A percentile compares a stretch with the other conserved stretches of the same genome.
Evolutionary conservation across 2,797 vertebrate genomes (phyloP).

Genomic region (Phataginus tricuspis): DNA sequence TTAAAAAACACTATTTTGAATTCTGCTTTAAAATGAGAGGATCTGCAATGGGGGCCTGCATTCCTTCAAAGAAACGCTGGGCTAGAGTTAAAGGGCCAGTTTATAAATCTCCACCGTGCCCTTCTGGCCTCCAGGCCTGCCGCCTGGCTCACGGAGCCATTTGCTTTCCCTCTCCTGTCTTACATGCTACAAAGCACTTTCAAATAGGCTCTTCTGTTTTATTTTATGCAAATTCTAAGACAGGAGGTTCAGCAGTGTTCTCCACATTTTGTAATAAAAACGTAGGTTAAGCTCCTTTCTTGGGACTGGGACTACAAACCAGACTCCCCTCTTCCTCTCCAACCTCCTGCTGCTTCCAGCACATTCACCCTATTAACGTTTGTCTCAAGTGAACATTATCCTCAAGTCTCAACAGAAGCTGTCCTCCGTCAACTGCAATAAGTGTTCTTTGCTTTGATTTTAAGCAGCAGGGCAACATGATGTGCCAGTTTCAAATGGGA

Average conservation of each 20-base stretch:
- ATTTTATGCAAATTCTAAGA: background rate
- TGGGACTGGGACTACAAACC: background rate
- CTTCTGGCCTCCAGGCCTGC: background rate
- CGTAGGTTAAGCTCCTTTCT: background rate
- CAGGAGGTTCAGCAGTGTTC: background rate
- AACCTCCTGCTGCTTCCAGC: background rate
- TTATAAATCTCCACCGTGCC: background rate
- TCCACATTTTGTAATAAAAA: background rate
- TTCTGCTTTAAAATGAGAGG: slow-evolving; percentile 13
- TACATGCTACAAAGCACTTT: background rate
- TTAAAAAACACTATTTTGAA: background rate
- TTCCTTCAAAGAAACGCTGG: background rate
- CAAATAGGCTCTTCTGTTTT: background rate
- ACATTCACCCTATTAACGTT: too few relatives aligned
- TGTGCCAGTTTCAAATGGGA: slow-evolving; percentile 9
- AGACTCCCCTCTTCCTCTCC: background rate
- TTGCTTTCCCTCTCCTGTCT: background rate
- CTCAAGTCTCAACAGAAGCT: background rate
- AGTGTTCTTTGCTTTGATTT: background rate
- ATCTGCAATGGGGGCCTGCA: background rate
- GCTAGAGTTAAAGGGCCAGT: background rate
- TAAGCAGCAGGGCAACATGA: background rate
- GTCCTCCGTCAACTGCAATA: background rate
- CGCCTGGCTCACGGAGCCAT: background rate
- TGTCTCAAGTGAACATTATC: background rate